These are phyloP conservation scores for Ophiothrix spiculata DNA, from an alignment of 35 echinoderm and acorn worm genomes.

Conservation along the genomic window DNA sequence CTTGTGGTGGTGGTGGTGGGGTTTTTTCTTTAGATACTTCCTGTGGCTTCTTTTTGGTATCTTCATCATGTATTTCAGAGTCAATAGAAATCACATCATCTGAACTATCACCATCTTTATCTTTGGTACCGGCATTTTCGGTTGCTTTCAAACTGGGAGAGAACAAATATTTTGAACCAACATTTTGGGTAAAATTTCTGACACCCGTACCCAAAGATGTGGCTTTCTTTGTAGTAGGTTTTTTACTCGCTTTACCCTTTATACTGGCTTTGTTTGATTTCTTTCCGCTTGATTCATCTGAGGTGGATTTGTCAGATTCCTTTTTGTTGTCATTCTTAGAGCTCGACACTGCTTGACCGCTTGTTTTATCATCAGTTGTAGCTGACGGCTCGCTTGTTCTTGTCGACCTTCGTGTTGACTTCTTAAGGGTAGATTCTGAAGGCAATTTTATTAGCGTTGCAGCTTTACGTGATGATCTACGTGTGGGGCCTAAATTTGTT, in stretches of 20 bases:
- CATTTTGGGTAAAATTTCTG: neutral
- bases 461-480: no score
- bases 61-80: neutral
- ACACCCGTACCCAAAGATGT: neutral
- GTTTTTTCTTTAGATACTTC: neutral
- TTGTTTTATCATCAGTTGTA: no score
- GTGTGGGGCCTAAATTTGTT: no score
- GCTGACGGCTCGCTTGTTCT: no score
- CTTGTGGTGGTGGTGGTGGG: neutral
- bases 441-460: no score
- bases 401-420: no score
- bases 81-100: neutral
- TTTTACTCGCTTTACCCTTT: neutral
- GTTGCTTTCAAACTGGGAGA: neutral
- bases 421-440: no score
- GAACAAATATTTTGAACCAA: neutral
- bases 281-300: no score
- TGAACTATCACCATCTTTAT: neutral
- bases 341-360: no score
- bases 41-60: neutral
- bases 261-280: no score
- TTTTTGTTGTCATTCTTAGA: no score
- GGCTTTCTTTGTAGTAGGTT: neutral
- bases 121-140: neutral
- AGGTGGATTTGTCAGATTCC: no score